Percentiles rank a stretch among this genome's conserved stretches.
Conservation (phyloP, 1,140 invertebrate species). For the Stegodyphus mimosarum region DNA sequence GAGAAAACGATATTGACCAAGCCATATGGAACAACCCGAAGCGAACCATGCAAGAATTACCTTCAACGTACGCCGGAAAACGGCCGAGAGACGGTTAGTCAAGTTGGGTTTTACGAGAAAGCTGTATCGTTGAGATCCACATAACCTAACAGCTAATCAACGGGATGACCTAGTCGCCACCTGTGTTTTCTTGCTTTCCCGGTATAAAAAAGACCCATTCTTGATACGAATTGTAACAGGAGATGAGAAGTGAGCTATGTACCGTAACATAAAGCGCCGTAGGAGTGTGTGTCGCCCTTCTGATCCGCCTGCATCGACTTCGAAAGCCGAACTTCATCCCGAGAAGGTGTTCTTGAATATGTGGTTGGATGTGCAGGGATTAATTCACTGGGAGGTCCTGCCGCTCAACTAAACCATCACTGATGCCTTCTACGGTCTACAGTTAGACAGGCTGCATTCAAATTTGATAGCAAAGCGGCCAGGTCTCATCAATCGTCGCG, state of each 20-base stretch:
- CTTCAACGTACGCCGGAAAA: conserved; percentile 15
- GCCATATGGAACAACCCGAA: conserved; percentile 4
- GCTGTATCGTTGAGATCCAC: conserved; percentile 9
- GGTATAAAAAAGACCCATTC: neutral
- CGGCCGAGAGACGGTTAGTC: conserved; percentile 3
- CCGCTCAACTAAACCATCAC: conserved; percentile 8
- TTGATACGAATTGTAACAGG: conserved; percentile 24
- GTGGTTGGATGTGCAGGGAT: neutral
- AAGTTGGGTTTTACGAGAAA: conserved; percentile 17
- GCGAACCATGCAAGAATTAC: conserved; percentile 6
- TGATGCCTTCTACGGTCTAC: conserved; percentile 1
- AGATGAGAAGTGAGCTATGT: conserved; percentile 16
- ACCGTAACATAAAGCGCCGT: too few relatives aligned
- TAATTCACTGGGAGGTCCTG: neutral
- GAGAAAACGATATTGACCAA: neutral
- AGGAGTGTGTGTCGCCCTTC: neutral
- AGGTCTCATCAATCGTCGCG: too few relatives aligned
- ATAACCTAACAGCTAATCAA: conserved; percentile 14
- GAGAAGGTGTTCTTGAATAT: conserved; percentile 19
- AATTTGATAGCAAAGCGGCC: conserved; percentile 12
- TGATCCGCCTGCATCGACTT: conserved; percentile 9
- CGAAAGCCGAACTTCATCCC: conserved; percentile 24
- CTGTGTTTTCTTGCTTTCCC: conserved; percentile 1
- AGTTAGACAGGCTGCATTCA: conserved; percentile 18
- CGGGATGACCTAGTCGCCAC: neutral